Base-by-base conservation (phyloP, 2,113 vertebrate genomes). In the Regulus satrapa region DNA sequence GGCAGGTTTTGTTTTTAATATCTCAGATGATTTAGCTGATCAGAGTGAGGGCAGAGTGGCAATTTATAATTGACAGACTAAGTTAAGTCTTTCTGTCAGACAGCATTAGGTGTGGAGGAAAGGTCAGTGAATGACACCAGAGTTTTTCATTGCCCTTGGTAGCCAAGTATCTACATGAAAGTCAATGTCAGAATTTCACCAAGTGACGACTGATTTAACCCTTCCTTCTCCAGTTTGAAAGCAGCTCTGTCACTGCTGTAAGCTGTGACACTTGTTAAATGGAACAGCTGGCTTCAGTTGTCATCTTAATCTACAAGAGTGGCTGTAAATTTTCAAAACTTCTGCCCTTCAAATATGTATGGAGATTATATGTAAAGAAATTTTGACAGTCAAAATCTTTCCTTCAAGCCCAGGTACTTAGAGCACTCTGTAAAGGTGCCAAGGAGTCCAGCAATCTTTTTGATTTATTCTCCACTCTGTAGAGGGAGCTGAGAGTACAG, bases 11-110 rank as follows among this genome's bases (percentile, higher is more conserved):
- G 76, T 51, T 92, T 94, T 86, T 85, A 49, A 38, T 88, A 86
- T 88, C 72, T 74, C 72, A 62, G 51, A 80, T 93, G 63, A 95
- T 95, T 95, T 94, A 94, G 82, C 83, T 85, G 90, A 93, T 97
- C 85, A 88, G 67, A 82, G 66, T 26, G 66, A 88, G 75, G 69
- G 75, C 46, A 66, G 54, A 93, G 55, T 90, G 75, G 85, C 78
- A 85, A 69, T 95, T 93, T 69, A 14, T 90, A 94, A 88, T 93
- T 90, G 92, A 68, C 88, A 49, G 64, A 26, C 74, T 48, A 41
- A 81, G 73, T 89, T 76, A 88, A 61, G 55, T 85, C 81, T 74
- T 86, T 78, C 45, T 83, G 82, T 87, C 88, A 85, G 75, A 61
- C 29, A 28, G 58, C 40, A 31, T 54, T 76, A 80, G 66, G 63